Conservation (phyloP, 2,113 vertebrate species). For the Manacus vitellinus region DNA sequence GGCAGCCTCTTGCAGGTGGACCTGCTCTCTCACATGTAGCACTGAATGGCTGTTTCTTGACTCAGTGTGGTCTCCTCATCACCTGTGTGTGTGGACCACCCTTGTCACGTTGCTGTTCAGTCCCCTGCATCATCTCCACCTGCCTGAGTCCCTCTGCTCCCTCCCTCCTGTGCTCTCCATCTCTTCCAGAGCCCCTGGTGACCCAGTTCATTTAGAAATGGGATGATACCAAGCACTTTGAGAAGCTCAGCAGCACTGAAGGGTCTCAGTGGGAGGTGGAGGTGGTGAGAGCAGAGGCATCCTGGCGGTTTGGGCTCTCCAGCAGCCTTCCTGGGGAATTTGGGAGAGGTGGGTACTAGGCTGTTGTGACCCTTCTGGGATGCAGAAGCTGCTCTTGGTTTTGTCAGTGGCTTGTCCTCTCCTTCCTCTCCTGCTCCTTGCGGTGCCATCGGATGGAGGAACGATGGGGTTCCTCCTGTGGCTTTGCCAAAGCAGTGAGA, state of each 20-base stretch:
- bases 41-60: neutral
- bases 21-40: neutral
- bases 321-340: neutral
- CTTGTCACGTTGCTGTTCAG: neutral
- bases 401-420: neutral
- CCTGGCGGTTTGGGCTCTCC: neutral
- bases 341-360: neutral
- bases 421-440: neutral
- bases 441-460: neutral
- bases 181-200: neutral
- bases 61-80: accelerated
- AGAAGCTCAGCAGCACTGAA: neutral
- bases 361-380: neutral
- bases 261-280: neutral
- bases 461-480: neutral
- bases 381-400: neutral
- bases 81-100: neutral
- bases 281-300: neutral
- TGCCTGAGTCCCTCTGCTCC: neutral
- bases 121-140: neutral
- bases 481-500: neutral
- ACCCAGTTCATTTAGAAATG: neutral
- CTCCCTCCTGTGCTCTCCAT: neutral
- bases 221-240: neutral
- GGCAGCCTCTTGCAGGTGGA: neutral